Evolutionary conservation across 2,113 vertebrate species (phyloP), one percentile per base, ranked within the genome.

Genomic region (Agelaius tricolor): DNA sequence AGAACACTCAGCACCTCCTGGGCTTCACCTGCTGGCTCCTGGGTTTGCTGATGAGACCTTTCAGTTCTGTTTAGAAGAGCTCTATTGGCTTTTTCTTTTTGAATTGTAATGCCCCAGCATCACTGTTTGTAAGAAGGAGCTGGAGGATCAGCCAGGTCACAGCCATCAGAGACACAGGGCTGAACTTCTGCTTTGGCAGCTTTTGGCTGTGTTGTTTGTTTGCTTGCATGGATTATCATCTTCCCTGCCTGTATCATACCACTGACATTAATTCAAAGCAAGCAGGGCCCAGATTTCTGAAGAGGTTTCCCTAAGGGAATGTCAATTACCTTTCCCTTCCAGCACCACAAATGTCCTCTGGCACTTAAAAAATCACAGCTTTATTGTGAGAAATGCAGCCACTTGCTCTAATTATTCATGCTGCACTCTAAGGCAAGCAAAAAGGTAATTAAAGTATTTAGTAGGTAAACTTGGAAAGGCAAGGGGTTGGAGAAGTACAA

Each of bases 271-370:
- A 95, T 81, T 93, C 91, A 91, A 90, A 95, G 54, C 59, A 96
- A 63, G 28, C 28, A 3, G 54, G 37, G 47, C 78, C 84, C 17
- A 46, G 94, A 92, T 91, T 96, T 89, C 59, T 90, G 72, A 93
- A 88, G 84, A 90, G 81, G 47, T 91, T 97, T 95, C 75, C 94
- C 22, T 24, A 74, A 65, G 69, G 68, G 94, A 96, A 96, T 94
- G 91, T 84, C 91, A 97, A 97, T 95, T 93, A 95, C 93, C 68
- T 96, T 89, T 90, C 83, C 84, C 94, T 96, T 86, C 85, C 78
- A 89, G 89, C 88, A 67, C 55, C 0, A 1, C 59, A 7, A 11
- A 81, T 5, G 4, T 96, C 82, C 82, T 93, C 75, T 78, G 72
- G 61, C 74, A 55, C 80, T 86, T 78, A 84, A 46, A 46, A 94